Evolutionary conservation across 2,113 vertebrate species (phyloP).

Genomic region (Rhinolophus ferrumequinum): DNA sequence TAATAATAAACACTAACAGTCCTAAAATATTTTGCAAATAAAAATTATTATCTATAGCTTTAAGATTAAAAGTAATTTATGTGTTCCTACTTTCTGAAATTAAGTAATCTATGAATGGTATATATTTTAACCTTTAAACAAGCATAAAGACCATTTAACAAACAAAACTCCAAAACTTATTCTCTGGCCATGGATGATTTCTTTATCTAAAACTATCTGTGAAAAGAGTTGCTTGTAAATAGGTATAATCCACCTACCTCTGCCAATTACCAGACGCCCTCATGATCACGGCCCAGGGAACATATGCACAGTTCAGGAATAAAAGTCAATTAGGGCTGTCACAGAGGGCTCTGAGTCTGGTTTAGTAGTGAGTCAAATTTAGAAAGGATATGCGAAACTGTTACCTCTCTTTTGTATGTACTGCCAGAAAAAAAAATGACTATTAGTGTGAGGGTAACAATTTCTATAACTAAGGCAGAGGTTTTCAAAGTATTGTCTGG

Average conservation of each 20-base stretch:
- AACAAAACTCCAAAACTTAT: slow-evolving; percentile 42
- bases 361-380: slow-evolving; percentile 18
- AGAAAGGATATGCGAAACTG: slow-evolving; percentile 8
- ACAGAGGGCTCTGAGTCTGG: background rate
- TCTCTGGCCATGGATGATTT: slow-evolving; percentile 3
- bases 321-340: background rate
- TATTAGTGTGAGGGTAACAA: background rate
- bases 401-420: background rate
- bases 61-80: slow-evolving; percentile 35
- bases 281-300: background rate
- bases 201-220: slow-evolving; percentile 37
- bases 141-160: slow-evolving; percentile 50
- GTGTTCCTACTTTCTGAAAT: slow-evolving; percentile 32
- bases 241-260: background rate
- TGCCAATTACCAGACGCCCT: background rate
- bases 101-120: slow-evolving; percentile 11
- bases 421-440: too few relatives aligned
- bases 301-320: background rate
- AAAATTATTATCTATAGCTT: slow-evolving; percentile 16
- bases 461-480: background rate
- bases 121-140: slow-evolving; percentile 55
- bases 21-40: slow-evolving; percentile 47
- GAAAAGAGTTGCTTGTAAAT: slow-evolving; percentile 2
- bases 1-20: slow-evolving; percentile 22
- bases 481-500: slow-evolving; percentile 15